Percentiles rank a stretch among this genome's conserved stretches.
These are phyloP conservation scores for Amiota communis DNA, from an alignment of 2,888 invertebrate genomes.

Conservation along the genomic window DNA sequence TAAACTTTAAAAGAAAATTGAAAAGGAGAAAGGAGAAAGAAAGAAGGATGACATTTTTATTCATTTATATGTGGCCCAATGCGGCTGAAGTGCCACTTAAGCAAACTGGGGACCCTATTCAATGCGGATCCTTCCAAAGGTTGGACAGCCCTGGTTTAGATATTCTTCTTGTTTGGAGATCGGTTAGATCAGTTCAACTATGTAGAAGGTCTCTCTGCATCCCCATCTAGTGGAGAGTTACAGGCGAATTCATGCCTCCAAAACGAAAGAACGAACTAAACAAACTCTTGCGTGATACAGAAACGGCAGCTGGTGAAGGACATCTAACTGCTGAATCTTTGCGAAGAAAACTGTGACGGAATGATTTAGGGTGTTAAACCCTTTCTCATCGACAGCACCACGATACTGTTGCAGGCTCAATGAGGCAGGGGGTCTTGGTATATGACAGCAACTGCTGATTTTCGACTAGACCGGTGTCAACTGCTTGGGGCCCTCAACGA, in stretches of 20 bases:
- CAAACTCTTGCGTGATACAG: constrained; percentile 84
- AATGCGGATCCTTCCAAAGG: too few relatives aligned
- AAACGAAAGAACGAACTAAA: constrained; percentile 82
- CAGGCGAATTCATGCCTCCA: constrained; percentile 75
- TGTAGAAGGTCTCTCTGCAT: too few relatives aligned
- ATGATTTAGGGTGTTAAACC: constrained; percentile 74
- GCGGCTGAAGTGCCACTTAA: too few relatives aligned
- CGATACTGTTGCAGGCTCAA: constrained; percentile 75
- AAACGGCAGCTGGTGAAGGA: constrained; percentile 80
- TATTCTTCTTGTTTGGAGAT: too few relatives aligned
- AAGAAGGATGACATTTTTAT: too few relatives aligned
- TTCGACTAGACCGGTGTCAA: constrained; percentile 60
- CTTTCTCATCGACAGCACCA: constrained; percentile 70
- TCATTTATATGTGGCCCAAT: too few relatives aligned
- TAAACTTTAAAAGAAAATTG: too few relatives aligned
- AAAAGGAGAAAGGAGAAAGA: too few relatives aligned
- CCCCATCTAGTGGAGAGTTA: constrained; percentile 72
- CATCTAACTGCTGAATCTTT: constrained; percentile 58
- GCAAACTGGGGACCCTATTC: too few relatives aligned
- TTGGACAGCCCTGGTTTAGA: too few relatives aligned
- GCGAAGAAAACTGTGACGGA: constrained; percentile 62
- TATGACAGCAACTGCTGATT: constrained; percentile 32
- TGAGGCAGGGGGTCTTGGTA: constrained; percentile 74
- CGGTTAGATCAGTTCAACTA: too few relatives aligned
- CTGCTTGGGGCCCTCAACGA: constrained; percentile 66